A percentile compares a stretch with the other conserved stretches of the same genome.
Evolutionary conservation across 1,140 invertebrate genomes (phyloP).

Genomic region (Phortica variegata): DNA sequence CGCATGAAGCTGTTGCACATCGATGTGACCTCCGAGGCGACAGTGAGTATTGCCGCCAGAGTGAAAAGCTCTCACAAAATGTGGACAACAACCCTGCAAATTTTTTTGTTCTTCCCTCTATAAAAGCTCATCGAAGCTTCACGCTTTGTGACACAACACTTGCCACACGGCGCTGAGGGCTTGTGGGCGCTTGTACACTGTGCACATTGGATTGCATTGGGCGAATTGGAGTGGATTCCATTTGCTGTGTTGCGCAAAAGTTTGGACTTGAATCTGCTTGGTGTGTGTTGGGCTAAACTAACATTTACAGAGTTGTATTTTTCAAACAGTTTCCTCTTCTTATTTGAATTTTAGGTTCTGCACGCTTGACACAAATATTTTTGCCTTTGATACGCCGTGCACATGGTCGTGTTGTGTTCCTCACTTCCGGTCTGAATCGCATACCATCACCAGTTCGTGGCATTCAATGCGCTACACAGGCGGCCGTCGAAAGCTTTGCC

Average conservation of each 20-base stretch:
- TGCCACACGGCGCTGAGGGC: slow-evolving; percentile 74
- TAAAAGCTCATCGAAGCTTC: slow-evolving; percentile 70
- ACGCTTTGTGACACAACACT: slow-evolving; percentile 72
- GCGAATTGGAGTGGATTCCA: slow-evolving; percentile 86
- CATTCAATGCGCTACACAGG: slow-evolving; percentile 75
- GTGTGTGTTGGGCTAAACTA: slow-evolving; percentile 42
- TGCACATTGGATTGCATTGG: slow-evolving; percentile 82
- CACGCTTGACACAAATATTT: slow-evolving; percentile 76
- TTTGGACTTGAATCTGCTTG: slow-evolving; percentile 75
- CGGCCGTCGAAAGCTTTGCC: slow-evolving; percentile 77
- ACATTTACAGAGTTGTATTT: not conserved
- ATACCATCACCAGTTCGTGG: slow-evolving; percentile 75
- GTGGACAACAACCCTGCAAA: slow-evolving; percentile 4
- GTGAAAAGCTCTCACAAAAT: slow-evolving; percentile 16
- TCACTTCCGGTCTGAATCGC: slow-evolving; percentile 71
- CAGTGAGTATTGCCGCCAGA: slow-evolving; percentile 53
- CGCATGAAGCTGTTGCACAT: slow-evolving; percentile 73
- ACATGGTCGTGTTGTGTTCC: slow-evolving; percentile 69
- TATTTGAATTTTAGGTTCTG: slow-evolving; percentile 59
- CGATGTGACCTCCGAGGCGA: slow-evolving; percentile 72
- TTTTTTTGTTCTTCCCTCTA: slow-evolving; percentile 19
- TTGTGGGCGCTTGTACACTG: slow-evolving; percentile 90
- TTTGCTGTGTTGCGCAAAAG: slow-evolving; percentile 71
- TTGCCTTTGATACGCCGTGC: slow-evolving; percentile 75
- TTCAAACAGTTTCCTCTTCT: not conserved